These are phyloP conservation scores for Pocillopora damicornis DNA, from an alignment of 64 coral and sea anemone species.

Conservation along the genomic window DNA sequence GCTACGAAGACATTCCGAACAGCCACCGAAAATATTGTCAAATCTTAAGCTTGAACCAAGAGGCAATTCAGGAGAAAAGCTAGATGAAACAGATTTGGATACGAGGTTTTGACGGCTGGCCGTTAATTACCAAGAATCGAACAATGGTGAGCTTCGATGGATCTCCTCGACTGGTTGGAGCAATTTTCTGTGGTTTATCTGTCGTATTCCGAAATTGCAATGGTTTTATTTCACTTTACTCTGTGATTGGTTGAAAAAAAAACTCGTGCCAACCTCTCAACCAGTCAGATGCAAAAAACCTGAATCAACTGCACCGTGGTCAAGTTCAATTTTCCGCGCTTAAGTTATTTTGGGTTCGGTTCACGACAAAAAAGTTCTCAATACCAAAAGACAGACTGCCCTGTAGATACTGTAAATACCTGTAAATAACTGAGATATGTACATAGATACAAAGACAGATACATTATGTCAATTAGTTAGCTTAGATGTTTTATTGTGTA, in stretches of 20 bases:
- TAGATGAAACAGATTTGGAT: neutral
- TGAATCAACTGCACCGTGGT: too few relatives aligned
- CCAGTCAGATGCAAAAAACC: too few relatives aligned
- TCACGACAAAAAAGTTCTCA: neutral
- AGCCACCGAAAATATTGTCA: neutral
- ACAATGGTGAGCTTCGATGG: neutral
- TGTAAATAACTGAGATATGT: constrained; percentile 5
- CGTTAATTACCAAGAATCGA: neutral
- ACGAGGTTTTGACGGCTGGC: neutral
- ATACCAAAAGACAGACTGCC: too few relatives aligned
- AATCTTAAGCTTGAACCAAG: neutral
- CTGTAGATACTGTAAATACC: neutral
- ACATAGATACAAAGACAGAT: neutral
- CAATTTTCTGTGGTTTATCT: too few relatives aligned
- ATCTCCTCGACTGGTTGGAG: neutral
- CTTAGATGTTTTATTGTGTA: neutral
- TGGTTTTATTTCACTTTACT: too few relatives aligned
- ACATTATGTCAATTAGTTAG: neutral
- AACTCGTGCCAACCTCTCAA: too few relatives aligned
- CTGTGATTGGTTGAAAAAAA: too few relatives aligned
- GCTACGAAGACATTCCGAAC: constrained; percentile 23
- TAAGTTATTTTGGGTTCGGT: neutral
- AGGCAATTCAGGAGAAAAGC: neutral
- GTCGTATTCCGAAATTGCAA: too few relatives aligned
- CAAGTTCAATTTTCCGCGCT: too few relatives aligned